Percentiles rank a stretch among this genome's conserved stretches.
Evolutionary conservation across 2,797 vertebrate species (phyloP).

Genomic region (Falco peregrinus): DNA sequence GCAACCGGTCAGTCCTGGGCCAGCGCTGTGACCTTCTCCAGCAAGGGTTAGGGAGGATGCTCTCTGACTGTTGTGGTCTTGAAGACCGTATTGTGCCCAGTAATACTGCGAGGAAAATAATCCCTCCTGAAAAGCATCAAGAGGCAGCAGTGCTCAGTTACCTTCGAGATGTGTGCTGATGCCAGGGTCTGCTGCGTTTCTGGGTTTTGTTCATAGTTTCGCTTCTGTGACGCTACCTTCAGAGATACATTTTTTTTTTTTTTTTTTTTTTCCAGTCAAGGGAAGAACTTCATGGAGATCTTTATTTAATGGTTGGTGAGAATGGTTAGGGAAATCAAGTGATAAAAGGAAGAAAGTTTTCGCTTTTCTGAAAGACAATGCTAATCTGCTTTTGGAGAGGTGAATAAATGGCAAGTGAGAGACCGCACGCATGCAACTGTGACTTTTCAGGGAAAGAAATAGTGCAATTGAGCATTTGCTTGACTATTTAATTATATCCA

Average conservation of each 20-base stretch:
- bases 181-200: not conserved
- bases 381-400: not conserved
- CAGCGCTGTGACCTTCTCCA: not conserved
- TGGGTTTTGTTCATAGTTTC: not conserved
- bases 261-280: not conserved
- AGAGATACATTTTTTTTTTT: no score
- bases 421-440: not conserved
- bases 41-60: not conserved
- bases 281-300: not conserved
- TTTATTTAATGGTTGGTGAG: not conserved
- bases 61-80: not conserved
- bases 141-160: rapidly evolving
- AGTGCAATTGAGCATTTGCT: not conserved
- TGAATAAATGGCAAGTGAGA: not conserved
- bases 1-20: not conserved
- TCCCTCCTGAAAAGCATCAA: not conserved
- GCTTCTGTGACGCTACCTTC: not conserved
- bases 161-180: not conserved
- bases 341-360: not conserved
- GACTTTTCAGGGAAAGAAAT: not conserved
- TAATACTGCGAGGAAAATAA: not conserved
- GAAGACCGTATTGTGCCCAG: rapidly evolving
- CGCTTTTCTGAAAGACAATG: not conserved
- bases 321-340: not conserved
- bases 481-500: not conserved